These are phyloP conservation scores for Lottia scabra DNA, from an alignment of 2,888 invertebrate species.

Conservation along the genomic window DNA sequence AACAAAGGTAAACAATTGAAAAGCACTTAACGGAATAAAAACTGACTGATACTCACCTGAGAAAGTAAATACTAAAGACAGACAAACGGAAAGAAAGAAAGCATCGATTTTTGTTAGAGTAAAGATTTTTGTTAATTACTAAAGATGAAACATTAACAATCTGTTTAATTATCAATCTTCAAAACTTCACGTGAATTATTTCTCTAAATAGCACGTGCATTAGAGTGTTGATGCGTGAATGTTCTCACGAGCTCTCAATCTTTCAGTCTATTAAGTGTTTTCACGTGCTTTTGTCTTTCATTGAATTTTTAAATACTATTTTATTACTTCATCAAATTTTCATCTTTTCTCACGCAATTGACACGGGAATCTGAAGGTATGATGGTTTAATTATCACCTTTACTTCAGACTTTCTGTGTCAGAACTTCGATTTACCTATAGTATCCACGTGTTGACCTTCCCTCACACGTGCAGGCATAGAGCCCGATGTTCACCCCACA, in stretches of 20 bases:
- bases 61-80: neutral
- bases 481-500: no score
- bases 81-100: neutral
- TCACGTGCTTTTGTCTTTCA: neutral
- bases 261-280: neutral
- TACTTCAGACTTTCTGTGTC: no score
- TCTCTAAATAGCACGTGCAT: neutral
- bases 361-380: no score
- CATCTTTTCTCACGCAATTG: neutral
- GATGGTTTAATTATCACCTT: no score
- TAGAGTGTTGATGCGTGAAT: neutral
- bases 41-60: neutral
- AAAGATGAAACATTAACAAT: constrained; percentile 3
- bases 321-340: neutral
- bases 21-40: neutral
- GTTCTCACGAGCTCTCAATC: neutral
- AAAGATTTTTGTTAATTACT: neutral
- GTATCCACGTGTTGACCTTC: no score
- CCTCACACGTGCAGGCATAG: no score
- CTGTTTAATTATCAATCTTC: constrained; percentile 1
- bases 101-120: neutral
- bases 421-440: no score
- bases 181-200: neutral
- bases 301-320: constrained; percentile 4
- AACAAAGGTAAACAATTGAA: neutral